Percentiles rank a stretch among this genome's conserved stretches.
These are phyloP conservation scores for Marmota monax DNA, from an alignment of 2,113 vertebrate genomes.

Conservation along the genomic window DNA sequence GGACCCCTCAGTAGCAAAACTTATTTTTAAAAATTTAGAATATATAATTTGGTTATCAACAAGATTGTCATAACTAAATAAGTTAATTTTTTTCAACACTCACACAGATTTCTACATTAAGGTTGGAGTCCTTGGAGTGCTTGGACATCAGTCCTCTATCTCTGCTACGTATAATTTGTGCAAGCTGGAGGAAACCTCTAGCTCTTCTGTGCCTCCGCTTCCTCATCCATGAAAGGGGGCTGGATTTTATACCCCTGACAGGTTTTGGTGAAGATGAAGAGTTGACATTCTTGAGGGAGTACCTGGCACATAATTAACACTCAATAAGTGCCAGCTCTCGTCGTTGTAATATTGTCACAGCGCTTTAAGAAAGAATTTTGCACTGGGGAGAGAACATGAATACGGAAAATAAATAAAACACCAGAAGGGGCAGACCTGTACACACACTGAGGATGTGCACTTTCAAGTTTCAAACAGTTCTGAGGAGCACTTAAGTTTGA, in stretches of 20 bases:
- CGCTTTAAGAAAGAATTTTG: neutral
- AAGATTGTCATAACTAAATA: neutral
- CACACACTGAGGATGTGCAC: neutral
- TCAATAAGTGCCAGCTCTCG: rapidly evolving
- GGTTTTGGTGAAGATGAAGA: neutral
- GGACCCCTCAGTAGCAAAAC: neutral
- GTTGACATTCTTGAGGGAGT: neutral
- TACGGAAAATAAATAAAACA: neutral
- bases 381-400: neutral
- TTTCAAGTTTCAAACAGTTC: neutral
- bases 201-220: neutral
- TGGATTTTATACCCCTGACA: rapidly evolving
- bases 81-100: neutral
- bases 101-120: neutral
- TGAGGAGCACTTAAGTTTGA: rapidly evolving
- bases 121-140: neutral
- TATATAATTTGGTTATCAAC: neutral
- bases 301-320: rapidly evolving
- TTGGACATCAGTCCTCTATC: neutral
- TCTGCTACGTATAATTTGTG: neutral
- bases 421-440: neutral
- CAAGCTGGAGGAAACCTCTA: neutral
- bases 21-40: neutral
- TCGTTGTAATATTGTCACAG: rapidly evolving
- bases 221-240: neutral